phyloP scores from a whole-genome alignment of 2,797 vertebrate genomes.

The Anomalospiza imberbis region DNA sequence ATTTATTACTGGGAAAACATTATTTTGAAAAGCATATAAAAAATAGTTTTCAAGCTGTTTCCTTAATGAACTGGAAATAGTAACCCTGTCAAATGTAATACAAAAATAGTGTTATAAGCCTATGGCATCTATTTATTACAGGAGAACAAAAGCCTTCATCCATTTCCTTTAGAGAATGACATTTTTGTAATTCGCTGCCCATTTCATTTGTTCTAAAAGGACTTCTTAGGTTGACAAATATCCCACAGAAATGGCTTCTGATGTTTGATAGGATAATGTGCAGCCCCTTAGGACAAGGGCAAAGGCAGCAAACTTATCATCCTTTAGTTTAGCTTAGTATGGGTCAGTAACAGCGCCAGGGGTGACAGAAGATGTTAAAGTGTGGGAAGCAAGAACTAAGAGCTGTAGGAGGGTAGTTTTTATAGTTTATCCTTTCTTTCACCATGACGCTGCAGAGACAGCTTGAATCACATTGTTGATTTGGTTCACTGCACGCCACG shows the following conservation, averaged over 20 bases:
- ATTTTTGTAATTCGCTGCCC: conserved; percentile 83
- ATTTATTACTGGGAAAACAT: conserved; percentile 70
- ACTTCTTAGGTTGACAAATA: conserved; percentile 83
- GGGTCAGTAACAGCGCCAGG: conserved; percentile 85
- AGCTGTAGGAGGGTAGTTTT: conserved; percentile 82
- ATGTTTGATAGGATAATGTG: conserved; percentile 86
- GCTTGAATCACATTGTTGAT: conserved; percentile 82
- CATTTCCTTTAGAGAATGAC: conserved; percentile 83
- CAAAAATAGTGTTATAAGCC: conserved; percentile 82
- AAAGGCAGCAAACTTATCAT: conserved; percentile 87
- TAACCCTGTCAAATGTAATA: conserved; percentile 82
- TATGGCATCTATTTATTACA: conserved; percentile 80
- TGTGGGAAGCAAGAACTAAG: conserved; percentile 82
- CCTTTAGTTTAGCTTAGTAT: conserved; percentile 85
- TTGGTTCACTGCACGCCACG: conserved; percentile 81
- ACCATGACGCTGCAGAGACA: conserved; percentile 78
- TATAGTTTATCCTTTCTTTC: conserved; percentile 83
- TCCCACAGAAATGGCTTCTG: conserved; percentile 82
- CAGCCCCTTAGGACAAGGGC: conserved; percentile 85
- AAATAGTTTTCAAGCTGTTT: conserved; percentile 79
- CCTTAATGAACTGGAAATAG: conserved; percentile 81
- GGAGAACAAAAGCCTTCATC: conserved; percentile 83
- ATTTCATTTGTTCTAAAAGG: conserved; percentile 84
- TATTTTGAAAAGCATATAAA: conserved; percentile 77
- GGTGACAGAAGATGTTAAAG: conserved; percentile 84